Evolutionary conservation across 92 coral and sea anemone genomes (phyloP).

Genomic region (Micromussa lordhowensis): DNA sequence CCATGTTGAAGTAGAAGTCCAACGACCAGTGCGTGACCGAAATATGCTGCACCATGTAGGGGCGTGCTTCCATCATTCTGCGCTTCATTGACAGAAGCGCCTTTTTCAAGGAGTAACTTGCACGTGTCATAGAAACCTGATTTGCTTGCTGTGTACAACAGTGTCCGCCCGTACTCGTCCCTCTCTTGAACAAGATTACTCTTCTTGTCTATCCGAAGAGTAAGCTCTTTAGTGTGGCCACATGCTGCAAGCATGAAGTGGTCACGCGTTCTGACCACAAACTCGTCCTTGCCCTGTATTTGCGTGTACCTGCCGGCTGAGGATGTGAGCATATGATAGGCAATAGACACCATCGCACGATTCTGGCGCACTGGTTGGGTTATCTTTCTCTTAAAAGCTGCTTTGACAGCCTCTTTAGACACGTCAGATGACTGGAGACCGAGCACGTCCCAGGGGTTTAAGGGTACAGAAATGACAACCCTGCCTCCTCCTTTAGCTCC

Average conservation of each 20-base stretch:
- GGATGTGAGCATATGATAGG: constrained; percentile 58
- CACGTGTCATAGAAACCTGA: constrained; percentile 75
- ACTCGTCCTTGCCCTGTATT: constrained; percentile 7
- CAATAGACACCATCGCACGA: constrained; percentile 59
- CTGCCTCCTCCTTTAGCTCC: constrained; percentile 58
- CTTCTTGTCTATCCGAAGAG: constrained; percentile 7
- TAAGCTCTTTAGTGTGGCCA: constrained; percentile 65
- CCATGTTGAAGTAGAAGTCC: constrained; percentile 70
- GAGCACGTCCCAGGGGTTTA: constrained; percentile 53
- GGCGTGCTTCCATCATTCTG: constrained; percentile 76
- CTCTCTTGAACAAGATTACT: constrained; percentile 6
- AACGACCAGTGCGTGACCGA: constrained; percentile 57
- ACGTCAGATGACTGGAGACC: constrained; percentile 25
- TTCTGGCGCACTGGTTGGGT: constrained; percentile 49
- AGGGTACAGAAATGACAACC: constrained; percentile 28
- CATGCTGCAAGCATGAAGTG: constrained; percentile 63
- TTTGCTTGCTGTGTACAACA: constrained; percentile 66
- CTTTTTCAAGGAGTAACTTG: constrained; percentile 55
- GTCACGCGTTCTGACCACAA: constrained; percentile 25
- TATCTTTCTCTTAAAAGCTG: constrained; percentile 41
- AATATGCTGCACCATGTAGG: constrained; percentile 77
- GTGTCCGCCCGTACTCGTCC: constrained; percentile 70
- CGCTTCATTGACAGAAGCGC: constrained; percentile 56
- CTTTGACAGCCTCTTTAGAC: constrained; percentile 42
- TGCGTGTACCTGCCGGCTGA: constrained; percentile 36